phyloP scores from a whole-genome alignment of 2,888 invertebrate species.

The Ectobius pallidus region DNA sequence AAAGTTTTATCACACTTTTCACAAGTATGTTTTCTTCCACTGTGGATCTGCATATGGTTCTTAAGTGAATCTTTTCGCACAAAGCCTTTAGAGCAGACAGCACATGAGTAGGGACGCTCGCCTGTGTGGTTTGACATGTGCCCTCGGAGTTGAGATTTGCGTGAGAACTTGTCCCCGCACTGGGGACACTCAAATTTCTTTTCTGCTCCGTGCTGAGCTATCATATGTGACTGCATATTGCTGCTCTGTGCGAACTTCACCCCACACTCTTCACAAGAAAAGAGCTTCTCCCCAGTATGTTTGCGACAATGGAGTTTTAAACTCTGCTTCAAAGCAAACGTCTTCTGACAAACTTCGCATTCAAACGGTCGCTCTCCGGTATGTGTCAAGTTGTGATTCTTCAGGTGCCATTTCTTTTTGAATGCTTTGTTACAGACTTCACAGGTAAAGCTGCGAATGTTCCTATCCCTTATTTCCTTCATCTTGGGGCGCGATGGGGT shows the following conservation, averaged over 20 bases:
- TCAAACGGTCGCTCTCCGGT: slow-evolving; percentile 50
- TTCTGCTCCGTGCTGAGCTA: not conserved
- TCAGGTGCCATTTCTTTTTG: slow-evolving; percentile 58
- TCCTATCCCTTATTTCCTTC: no score
- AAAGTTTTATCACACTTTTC: slow-evolving; percentile 12
- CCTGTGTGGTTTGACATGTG: slow-evolving; percentile 15
- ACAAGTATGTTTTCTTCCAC: not conserved
- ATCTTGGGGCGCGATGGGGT: no score
- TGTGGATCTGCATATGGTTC: slow-evolving; percentile 7
- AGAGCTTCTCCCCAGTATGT: not conserved
- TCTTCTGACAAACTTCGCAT: slow-evolving; percentile 41
- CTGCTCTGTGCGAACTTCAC: not conserved
- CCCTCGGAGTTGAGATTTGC: not conserved
- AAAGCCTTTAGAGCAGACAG: slow-evolving; percentile 4
- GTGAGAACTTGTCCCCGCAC: not conserved
- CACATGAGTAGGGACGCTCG: not conserved
- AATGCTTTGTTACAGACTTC: slow-evolving; percentile 61
- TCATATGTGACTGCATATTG: not conserved
- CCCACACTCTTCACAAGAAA: not conserved
- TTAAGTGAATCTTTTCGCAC: not conserved
- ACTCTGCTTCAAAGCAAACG: slow-evolving; percentile 40
- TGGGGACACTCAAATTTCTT: not conserved
- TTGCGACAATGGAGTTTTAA: slow-evolving; percentile 2
- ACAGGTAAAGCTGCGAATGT: no score
- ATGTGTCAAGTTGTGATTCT: slow-evolving; percentile 56